Conservation (phyloP, 53 echinoderm and acorn worm species). For the Zoroaster sp. region DNA sequence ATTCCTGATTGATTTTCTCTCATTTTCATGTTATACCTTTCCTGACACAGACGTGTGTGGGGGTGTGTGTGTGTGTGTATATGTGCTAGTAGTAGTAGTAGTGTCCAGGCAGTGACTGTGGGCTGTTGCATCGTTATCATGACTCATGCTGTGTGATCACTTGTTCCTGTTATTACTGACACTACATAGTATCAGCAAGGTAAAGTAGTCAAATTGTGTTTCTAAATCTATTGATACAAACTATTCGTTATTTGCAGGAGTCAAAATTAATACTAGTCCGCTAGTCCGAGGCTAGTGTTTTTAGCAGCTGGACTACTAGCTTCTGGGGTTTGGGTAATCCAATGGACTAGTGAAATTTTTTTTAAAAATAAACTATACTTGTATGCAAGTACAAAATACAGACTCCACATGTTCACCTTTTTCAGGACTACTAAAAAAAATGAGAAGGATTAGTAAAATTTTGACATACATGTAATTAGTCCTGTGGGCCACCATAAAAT, state of each 20-base stretch:
- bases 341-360: background rate
- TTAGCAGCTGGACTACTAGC: background rate
- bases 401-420: too few species aligned
- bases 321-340: background rate
- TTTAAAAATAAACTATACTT: background rate
- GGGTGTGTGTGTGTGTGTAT: too few species aligned
- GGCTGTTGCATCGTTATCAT: background rate
- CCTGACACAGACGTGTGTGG: background rate
- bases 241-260: background rate
- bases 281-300: background rate
- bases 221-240: background rate
- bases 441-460: too few species aligned
- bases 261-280: background rate
- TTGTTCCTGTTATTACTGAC: background rate
- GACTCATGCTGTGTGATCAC: background rate
- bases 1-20: background rate
- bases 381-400: background rate
- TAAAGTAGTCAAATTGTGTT: background rate
- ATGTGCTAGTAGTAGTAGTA: background rate
- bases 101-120: background rate
- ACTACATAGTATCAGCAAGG: background rate
- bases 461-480: too few species aligned
- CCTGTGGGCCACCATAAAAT: too few species aligned
- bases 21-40: background rate
- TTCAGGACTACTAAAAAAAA: too few species aligned